phyloP scores from a whole-genome alignment of 2,888 invertebrate genomes.

The Xestia c-nigrum region DNA sequence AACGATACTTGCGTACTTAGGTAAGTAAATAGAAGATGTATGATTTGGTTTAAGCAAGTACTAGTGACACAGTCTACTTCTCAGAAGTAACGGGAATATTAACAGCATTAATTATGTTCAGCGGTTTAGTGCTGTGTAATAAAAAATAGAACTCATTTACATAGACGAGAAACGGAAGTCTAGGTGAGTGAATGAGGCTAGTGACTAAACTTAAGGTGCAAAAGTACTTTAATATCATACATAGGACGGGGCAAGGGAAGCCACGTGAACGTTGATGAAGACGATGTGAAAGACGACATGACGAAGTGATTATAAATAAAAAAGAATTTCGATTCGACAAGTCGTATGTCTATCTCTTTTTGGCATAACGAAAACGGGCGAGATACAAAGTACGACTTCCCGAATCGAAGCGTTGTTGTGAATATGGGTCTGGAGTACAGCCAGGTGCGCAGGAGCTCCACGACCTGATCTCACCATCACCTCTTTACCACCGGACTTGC shows the following conservation, averaged over 20 bases:
- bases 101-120: constrained; percentile 56
- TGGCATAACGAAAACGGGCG: no score
- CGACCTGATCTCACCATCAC: no score
- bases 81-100: constrained; percentile 56
- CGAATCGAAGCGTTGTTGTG: no score
- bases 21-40: constrained; percentile 17
- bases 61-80: constrained; percentile 47
- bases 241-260: background rate
- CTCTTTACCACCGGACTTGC: no score
- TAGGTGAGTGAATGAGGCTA: constrained; percentile 7
- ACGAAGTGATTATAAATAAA: background rate
- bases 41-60: constrained; percentile 5
- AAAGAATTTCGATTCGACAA: no score
- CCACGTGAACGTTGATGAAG: background rate
- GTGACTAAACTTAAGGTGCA: background rate
- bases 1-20: constrained; percentile 3
- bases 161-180: constrained; percentile 28
- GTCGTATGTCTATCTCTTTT: no score
- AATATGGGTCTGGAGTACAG: no score
- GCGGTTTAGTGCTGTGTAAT: constrained; percentile 43
- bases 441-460: no score
- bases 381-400: no score
- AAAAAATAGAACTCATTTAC: constrained; percentile 43
- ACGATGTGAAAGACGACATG: background rate
- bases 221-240: background rate